These are phyloP conservation scores for Byasa hedistus DNA, from an alignment of 2,888 invertebrate species.

Conservation along the genomic window DNA sequence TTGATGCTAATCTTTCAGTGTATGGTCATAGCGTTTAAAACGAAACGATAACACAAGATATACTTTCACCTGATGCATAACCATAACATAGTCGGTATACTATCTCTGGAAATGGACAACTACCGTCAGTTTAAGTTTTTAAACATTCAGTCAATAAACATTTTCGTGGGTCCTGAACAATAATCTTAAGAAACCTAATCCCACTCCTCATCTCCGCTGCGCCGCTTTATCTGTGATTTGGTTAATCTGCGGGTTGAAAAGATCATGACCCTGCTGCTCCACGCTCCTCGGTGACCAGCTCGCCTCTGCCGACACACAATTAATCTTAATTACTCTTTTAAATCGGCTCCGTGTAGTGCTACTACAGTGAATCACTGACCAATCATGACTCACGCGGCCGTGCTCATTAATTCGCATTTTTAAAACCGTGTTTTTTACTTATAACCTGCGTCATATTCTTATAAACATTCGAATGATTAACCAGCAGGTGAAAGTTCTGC, in stretches of 20 bases:
- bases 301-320: constrained; percentile 44
- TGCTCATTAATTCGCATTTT: neutral
- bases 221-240: constrained; percentile 48
- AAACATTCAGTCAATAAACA: too few species aligned
- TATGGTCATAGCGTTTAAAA: too few species aligned
- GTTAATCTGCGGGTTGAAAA: constrained; percentile 61
- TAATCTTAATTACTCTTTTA: constrained; percentile 60
- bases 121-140: too few species aligned
- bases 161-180: neutral
- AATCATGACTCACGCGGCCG: constrained; percentile 28
- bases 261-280: constrained; percentile 53
- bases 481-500: too few species aligned
- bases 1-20: too few species aligned
- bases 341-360: constrained; percentile 42
- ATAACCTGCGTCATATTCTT: too few species aligned
- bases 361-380: constrained; percentile 39
- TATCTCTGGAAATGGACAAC: too few species aligned
- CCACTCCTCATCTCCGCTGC: constrained; percentile 26
- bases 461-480: too few species aligned
- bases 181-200: constrained; percentile 9
- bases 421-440: neutral
- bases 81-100: too few species aligned
- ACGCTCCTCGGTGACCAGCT: constrained; percentile 32
- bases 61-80: too few species aligned
- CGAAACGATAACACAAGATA: too few species aligned